A percentile compares a stretch with the other conserved stretches of the same genome.
Conservation (phyloP, 2,113 vertebrate genomes). For the Sinocyclocheilus anophthalmus region DNA sequence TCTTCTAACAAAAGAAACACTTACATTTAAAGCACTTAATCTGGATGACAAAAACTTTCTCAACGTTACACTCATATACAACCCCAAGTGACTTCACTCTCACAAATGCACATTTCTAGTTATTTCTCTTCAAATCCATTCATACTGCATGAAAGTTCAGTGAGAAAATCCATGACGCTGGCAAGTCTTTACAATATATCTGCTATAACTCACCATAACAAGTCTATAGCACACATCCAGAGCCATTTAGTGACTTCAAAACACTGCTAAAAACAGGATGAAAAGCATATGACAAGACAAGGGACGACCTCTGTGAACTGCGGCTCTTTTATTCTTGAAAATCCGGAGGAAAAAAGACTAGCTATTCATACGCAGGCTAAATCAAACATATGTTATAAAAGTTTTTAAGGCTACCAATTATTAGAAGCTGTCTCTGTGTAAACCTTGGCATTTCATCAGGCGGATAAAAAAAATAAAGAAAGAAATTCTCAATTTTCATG, state of each 20-base stretch:
- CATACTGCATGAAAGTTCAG: background rate
- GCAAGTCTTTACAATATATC: background rate
- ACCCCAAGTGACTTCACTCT: slow-evolving; percentile 4
- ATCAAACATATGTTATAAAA: slow-evolving; percentile 84
- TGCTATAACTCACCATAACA: slow-evolving; percentile 10
- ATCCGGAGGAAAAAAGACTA: slow-evolving; percentile 69
- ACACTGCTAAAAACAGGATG: slow-evolving; percentile 80
- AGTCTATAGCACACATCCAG: slow-evolving; percentile 18
- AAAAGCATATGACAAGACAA: slow-evolving; percentile 84
- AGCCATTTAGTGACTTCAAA: slow-evolving; percentile 24
- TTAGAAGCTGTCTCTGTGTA: slow-evolving; percentile 84
- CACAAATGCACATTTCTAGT: background rate
- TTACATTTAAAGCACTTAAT: background rate
- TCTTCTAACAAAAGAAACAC: background rate
- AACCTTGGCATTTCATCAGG: slow-evolving; percentile 85
- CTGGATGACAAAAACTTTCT: background rate
- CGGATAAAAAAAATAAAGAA: slow-evolving; percentile 80
- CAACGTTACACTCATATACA: background rate
- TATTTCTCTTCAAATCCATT: background rate
- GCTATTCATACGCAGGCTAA: slow-evolving; percentile 77
- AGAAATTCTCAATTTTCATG: slow-evolving; percentile 76
- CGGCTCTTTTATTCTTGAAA: slow-evolving; percentile 81
- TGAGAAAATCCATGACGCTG: background rate
- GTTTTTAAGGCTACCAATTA: slow-evolving; percentile 87
- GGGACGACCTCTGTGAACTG: slow-evolving; percentile 83